Conservation (phyloP, 2,888 invertebrate species). For the Agrochola macilenta region DNA sequence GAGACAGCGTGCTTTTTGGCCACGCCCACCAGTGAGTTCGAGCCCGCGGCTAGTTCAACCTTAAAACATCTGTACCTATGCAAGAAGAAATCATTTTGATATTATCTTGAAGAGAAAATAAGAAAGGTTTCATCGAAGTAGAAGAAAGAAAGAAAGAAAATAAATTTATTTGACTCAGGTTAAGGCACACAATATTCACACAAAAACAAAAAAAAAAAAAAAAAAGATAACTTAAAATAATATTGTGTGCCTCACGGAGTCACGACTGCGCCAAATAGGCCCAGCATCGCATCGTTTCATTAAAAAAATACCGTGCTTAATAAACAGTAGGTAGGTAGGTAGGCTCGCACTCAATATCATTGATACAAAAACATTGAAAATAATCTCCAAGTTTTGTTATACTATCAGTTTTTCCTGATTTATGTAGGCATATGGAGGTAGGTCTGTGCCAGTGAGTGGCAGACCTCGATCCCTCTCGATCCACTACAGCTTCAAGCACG, state of each 20-base stretch:
- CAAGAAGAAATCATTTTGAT: background rate
- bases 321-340: background rate
- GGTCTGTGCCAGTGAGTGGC: constrained; percentile 32
- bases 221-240: no score
- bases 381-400: background rate
- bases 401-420: constrained; percentile 1
- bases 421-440: constrained; percentile 13
- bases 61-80: background rate
- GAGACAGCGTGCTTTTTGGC: no score
- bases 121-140: no score
- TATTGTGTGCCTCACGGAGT: no score
- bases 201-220: no score
- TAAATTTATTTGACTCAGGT: no score
- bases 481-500: constrained; percentile 52
- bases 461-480: constrained; percentile 64
- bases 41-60: no score
- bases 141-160: no score
- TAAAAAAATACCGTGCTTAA: background rate
- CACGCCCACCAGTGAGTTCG: no score
- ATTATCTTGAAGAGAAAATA: background rate
- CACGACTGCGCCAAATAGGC: no score
- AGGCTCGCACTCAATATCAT: background rate
- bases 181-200: no score
- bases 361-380: background rate
- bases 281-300: no score